Conservation (phyloP, 1,140 invertebrate species). For the Tigriopus japonicus region DNA sequence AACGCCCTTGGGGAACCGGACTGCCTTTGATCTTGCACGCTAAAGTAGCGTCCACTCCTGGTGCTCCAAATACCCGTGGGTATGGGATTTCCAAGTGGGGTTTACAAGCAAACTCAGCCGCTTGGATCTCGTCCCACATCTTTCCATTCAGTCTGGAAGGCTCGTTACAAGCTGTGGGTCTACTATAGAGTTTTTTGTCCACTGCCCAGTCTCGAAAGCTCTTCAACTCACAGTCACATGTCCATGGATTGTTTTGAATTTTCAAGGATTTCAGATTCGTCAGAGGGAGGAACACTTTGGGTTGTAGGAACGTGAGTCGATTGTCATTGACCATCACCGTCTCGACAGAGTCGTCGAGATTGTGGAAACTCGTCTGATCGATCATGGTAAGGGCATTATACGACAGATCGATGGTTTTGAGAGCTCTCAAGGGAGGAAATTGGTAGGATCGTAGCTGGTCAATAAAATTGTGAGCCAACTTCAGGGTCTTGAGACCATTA, state of each 20-base stretch:
- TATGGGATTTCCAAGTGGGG: conserved; percentile 40
- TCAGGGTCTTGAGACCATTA: conserved; percentile 30
- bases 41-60: conserved; percentile 52
- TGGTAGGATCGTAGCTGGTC: conserved; percentile 37
- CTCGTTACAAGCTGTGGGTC: conserved; percentile 39
- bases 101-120: conserved; percentile 48
- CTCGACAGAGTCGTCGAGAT: conserved; percentile 28
- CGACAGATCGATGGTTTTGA: conserved; percentile 49
- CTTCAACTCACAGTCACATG: conserved; percentile 62
- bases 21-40: conserved; percentile 58
- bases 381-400: conserved; percentile 52
- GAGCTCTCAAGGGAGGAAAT: conserved; percentile 47
- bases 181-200: conserved; percentile 41
- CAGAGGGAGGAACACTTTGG: conserved; percentile 42
- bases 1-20: conserved; percentile 58
- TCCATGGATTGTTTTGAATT: conserved; percentile 69
- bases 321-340: conserved; percentile 6
- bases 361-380: conserved; percentile 42
- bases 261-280: conserved; percentile 49
- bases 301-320: conserved; percentile 31
- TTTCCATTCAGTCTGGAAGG: conserved; percentile 36
- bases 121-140: conserved; percentile 42
- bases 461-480: conserved; percentile 49
- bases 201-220: conserved; percentile 61
- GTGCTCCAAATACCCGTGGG: conserved; percentile 41